phyloP scores from a whole-genome alignment of 92 coral and sea anemone genomes.

The Parazoanthus darwini region DNA sequence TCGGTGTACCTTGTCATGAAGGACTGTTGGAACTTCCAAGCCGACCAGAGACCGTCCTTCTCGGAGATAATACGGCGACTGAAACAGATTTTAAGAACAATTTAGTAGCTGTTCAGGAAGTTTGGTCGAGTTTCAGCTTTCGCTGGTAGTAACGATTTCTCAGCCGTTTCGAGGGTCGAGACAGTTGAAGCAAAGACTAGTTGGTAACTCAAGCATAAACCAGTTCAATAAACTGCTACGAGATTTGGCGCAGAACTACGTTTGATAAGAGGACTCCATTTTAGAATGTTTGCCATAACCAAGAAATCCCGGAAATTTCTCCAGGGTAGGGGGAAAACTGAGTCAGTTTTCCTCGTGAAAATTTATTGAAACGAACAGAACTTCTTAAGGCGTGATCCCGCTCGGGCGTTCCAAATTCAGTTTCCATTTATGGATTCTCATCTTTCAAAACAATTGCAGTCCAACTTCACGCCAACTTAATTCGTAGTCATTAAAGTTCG shows the following conservation, averaged over 20 bases:
- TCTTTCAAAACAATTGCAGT: no score
- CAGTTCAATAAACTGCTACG: background rate
- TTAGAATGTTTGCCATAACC: no score
- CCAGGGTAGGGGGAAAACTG: background rate
- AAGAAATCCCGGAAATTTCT: background rate
- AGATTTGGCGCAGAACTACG: no score
- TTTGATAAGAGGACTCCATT: no score
- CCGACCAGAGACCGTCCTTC: constrained; percentile 76
- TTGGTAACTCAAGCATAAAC: background rate
- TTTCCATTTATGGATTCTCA: no score
- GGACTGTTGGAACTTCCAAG: constrained; percentile 78
- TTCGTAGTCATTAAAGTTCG: no score
- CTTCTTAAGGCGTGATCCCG: background rate
- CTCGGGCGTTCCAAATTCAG: no score
- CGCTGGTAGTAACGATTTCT: background rate
- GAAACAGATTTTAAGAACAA: constrained; percentile 56
- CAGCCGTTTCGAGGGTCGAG: background rate
- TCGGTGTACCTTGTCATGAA: constrained; percentile 86
- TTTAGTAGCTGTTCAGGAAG: background rate
- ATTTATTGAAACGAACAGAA: background rate
- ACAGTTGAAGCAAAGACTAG: background rate
- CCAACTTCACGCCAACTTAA: no score
- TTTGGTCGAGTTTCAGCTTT: background rate
- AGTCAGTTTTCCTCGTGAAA: background rate
- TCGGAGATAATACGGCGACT: constrained; percentile 71